Evolutionary conservation across 1,140 invertebrate species (phyloP).

Genomic region (Drosophila seguyi): DNA sequence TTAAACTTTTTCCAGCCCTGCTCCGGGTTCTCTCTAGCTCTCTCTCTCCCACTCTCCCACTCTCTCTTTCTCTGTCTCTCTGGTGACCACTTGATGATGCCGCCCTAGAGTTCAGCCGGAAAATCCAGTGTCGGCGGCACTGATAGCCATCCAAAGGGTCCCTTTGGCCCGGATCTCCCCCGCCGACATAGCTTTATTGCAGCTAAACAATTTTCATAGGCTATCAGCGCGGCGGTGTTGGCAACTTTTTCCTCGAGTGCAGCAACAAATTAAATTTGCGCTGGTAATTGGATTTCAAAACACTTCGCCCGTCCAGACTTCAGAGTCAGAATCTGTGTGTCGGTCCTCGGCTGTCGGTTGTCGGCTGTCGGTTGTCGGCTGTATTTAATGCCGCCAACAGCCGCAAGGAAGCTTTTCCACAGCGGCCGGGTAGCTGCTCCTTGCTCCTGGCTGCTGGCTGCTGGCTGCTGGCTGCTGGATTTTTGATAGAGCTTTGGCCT

Average conservation of each 20-base stretch:
- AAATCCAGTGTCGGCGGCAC: conserved; percentile 43
- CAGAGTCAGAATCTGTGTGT: conserved; percentile 33
- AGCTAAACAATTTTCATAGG: conserved; percentile 82
- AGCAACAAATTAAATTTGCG: conserved; percentile 84
- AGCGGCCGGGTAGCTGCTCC: conserved; percentile 44
- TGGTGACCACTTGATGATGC: conserved; percentile 80
- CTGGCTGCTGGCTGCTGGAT: conserved; percentile 54
- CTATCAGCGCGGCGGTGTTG: conserved; percentile 72
- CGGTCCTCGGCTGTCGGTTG: not conserved
- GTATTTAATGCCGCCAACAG: conserved; percentile 80
- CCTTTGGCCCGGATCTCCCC: not conserved
- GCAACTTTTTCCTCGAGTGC: conserved; percentile 80
- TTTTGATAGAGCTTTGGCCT: conserved; percentile 76
- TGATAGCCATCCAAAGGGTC: conserved; percentile 29
- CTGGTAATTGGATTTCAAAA: conserved; percentile 84
- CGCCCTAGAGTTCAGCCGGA: conserved; percentile 47
- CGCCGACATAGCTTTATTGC: conserved; percentile 64
- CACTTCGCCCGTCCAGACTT: conserved; percentile 68
- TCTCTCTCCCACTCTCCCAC: conserved; percentile 5
- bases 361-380: conserved; percentile 47
- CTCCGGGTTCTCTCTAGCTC: conserved; percentile 3
- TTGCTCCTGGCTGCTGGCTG: conserved; percentile 30
- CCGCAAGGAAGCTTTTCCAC: conserved; percentile 70
- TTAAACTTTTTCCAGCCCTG: conserved; percentile 69
- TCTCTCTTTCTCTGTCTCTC: conserved; percentile 40